These are phyloP conservation scores for Neomonachus schauinslandi DNA, from an alignment of 2,113 vertebrate species.

Conservation along the genomic window DNA sequence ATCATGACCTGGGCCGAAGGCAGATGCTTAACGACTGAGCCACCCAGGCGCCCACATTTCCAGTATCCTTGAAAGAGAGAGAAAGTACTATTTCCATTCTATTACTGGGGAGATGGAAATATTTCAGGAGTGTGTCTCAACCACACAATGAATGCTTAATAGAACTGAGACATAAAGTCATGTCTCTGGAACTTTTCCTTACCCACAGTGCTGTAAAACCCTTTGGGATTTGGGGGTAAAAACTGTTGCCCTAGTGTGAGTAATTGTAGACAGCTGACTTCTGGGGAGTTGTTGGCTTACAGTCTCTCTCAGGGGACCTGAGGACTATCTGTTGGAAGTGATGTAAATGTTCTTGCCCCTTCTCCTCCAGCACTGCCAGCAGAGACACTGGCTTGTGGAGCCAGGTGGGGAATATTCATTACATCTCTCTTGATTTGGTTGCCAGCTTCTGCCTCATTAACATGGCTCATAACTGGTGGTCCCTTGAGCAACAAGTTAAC, in stretches of 20 bases:
- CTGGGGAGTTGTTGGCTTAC: not conserved
- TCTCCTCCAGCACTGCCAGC: not conserved
- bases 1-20: too few species aligned
- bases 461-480: not conserved
- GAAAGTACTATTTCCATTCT: conserved; percentile 59
- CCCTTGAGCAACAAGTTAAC: not conserved
- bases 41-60: too few species aligned
- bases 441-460: conserved; percentile 31
- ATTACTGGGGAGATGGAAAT: conserved; percentile 55
- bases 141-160: conserved; percentile 52
- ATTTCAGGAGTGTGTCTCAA: conserved; percentile 52
- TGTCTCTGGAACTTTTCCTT: conserved; percentile 54
- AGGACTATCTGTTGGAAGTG: conserved; percentile 27
- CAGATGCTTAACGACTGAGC: too few species aligned
- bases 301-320: not conserved
- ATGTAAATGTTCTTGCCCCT: not conserved
- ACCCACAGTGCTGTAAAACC: not conserved
- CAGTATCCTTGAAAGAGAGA: not conserved
- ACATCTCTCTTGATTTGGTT: conserved; percentile 20
- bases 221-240: conserved; percentile 48
- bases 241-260: conserved; percentile 42
- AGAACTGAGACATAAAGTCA: conserved; percentile 53
- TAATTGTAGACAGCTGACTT: conserved; percentile 33
- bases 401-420: conserved; percentile 31
- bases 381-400: not conserved